Conservation (phyloP, 2,113 vertebrate genomes). For the Taurulus bubalis region DNA sequence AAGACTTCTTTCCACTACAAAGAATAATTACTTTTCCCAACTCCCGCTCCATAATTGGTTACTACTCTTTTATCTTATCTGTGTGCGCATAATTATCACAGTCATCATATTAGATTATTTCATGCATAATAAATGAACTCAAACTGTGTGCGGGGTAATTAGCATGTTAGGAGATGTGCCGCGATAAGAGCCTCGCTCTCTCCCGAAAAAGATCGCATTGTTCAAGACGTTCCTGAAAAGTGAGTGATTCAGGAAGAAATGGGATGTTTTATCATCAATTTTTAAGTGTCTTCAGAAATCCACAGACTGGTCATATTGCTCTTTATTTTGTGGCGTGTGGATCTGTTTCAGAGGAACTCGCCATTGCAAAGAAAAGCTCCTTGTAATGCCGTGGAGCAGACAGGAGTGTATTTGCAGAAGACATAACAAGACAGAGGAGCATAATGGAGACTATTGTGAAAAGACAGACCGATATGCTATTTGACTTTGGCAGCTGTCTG, state of each 20-base stretch:
- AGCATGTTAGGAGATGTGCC: slow-evolving; percentile 78
- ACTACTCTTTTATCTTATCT: slow-evolving; percentile 83
- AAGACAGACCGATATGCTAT: slow-evolving; percentile 16
- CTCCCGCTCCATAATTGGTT: slow-evolving; percentile 78
- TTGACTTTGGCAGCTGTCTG: slow-evolving; percentile 56
- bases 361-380: not conserved
- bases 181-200: slow-evolving; percentile 63
- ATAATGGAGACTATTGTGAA: slow-evolving; percentile 47
- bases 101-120: slow-evolving; percentile 84
- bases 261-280: not conserved
- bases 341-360: not conserved
- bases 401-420: slow-evolving; percentile 34
- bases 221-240: slow-evolving; percentile 68
- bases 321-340: not conserved
- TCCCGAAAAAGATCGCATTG: slow-evolving; percentile 54
- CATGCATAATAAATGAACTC: slow-evolving; percentile 84
- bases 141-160: slow-evolving; percentile 81
- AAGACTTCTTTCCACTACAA: slow-evolving; percentile 77
- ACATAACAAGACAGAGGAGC: slow-evolving; percentile 24
- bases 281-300: not conserved
- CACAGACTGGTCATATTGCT: not conserved
- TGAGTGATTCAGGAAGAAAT: slow-evolving; percentile 28
- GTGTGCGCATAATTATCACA: slow-evolving; percentile 81
- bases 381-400: slow-evolving; percentile 14
- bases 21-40: slow-evolving; percentile 82